phyloP scores from a whole-genome alignment of 92 coral and sea anemone genomes.

The Montipora capitata region DNA sequence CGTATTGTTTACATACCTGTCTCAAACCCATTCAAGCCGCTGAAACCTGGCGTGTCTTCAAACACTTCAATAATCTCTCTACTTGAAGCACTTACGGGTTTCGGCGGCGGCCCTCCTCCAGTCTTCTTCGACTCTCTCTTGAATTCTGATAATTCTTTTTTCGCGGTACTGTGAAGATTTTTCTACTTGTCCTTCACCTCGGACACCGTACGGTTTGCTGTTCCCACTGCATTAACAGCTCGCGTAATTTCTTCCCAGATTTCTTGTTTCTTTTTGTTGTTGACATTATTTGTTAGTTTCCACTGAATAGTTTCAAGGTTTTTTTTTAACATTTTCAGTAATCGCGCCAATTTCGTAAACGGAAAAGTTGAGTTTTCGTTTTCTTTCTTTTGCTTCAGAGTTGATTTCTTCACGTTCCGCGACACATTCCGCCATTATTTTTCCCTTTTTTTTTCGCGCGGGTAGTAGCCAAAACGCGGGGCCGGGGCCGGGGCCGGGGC shows the following conservation, averaged over 20 bases:
- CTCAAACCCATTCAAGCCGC: background rate
- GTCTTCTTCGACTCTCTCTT: background rate
- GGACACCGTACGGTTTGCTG: conserved; percentile 37
- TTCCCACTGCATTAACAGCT: conserved; percentile 48
- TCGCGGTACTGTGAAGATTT: conserved; percentile 58
- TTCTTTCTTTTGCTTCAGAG: conserved; percentile 17
- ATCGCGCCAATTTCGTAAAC: conserved; percentile 38
- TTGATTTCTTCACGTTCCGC: background rate
- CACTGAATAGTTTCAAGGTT: conserved; percentile 12
- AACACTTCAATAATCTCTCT: background rate
- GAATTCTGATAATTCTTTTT: background rate
- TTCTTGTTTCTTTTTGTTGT: conserved; percentile 36
- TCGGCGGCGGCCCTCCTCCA: background rate
- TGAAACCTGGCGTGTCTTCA: conserved; percentile 1
- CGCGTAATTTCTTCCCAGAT: conserved; percentile 56
- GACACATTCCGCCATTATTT: background rate
- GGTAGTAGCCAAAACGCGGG: too few species aligned
- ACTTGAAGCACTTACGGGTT: background rate
- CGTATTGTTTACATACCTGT: background rate
- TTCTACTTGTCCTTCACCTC: conserved; percentile 65
- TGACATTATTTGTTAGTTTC: conserved; percentile 56
- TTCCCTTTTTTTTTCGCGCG: background rate
- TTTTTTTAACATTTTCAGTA: background rate
- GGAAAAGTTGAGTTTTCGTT: conserved; percentile 62
- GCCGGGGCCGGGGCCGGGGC: too few species aligned